Conservation (phyloP, 2,797 vertebrate genomes). For the Orientallactaga sibirica region DNA sequence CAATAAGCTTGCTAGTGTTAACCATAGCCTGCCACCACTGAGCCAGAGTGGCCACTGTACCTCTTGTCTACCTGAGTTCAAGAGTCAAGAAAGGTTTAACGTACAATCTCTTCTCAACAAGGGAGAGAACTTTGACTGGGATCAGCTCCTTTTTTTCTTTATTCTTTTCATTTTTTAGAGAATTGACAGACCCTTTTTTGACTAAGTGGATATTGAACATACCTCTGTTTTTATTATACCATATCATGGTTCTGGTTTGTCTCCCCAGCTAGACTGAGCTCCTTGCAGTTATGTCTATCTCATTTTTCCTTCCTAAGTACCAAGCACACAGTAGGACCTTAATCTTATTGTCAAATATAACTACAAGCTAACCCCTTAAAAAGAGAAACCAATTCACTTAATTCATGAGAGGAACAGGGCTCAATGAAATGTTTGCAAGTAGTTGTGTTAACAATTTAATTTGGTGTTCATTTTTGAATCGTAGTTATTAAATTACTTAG, state of each 20-base stretch:
- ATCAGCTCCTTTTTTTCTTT: not conserved
- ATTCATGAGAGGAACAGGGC: not conserved
- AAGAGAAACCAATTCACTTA: constrained; percentile 14
- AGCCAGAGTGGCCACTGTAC: not conserved
- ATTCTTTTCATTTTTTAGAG: not conserved
- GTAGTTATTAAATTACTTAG: not conserved
- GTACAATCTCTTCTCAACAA: constrained; percentile 9
- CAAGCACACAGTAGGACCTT: not conserved
- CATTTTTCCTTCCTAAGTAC: not conserved
- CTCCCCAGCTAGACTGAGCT: not conserved
- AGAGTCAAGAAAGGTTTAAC: not conserved
- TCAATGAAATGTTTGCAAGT: not conserved
- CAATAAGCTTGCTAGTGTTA: not conserved
- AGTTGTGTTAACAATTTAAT: constrained; percentile 49
- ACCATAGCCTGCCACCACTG: not conserved
- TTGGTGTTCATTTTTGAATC: constrained; percentile 23
- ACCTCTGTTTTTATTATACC: not conserved
- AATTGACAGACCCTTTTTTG: constrained; percentile 10
- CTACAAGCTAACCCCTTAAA: not conserved
- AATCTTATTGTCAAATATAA: not conserved
- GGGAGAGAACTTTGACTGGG: not conserved
- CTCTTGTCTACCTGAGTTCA: not conserved
- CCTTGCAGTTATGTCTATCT: not conserved
- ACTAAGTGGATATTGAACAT: not conserved
- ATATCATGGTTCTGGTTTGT: not conserved